phyloP scores from a whole-genome alignment of 1,140 invertebrate species.

The Lasioglossum albipes region DNA sequence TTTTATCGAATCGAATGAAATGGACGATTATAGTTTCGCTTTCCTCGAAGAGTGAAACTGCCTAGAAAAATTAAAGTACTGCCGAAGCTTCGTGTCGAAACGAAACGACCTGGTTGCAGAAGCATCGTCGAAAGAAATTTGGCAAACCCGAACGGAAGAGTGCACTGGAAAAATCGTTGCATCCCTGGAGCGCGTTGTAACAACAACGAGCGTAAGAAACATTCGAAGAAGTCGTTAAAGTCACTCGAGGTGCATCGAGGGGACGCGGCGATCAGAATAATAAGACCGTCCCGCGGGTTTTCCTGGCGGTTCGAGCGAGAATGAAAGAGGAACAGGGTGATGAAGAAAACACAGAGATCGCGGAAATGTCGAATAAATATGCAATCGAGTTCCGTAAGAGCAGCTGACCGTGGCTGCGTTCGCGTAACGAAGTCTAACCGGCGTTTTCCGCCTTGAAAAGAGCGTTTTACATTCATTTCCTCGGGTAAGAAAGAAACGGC shows the following conservation, averaged over 20 bases:
- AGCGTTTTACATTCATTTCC: constrained; percentile 61
- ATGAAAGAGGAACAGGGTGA: not conserved
- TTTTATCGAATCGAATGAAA: no score
- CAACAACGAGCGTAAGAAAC: not conserved
- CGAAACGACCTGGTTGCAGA: no score
- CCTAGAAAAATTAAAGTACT: no score
- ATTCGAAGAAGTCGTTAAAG: not conserved
- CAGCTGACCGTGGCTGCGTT: constrained; percentile 9
- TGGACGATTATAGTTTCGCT: no score
- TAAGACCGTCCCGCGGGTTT: constrained; percentile 10
- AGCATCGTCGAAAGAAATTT: no score
- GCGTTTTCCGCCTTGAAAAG: constrained; percentile 20
- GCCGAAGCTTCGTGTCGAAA: no score
- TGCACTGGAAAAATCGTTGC: no score
- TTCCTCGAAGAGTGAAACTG: not conserved
- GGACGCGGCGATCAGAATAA: not conserved
- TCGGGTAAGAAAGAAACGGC: constrained; percentile 26
- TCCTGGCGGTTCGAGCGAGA: constrained; percentile 17
- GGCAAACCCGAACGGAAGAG: no score
- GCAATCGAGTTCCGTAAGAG: constrained; percentile 41
- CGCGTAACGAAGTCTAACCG: constrained; percentile 17
- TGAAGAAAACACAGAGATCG: constrained; percentile 18
- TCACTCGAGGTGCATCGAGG: no score
- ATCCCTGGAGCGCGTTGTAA: no score
- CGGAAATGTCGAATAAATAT: constrained; percentile 64